Percentiles rank a stretch among this genome's conserved stretches.
Conservation (phyloP, 2,797 vertebrate species). For the Muscicapa striata region DNA sequence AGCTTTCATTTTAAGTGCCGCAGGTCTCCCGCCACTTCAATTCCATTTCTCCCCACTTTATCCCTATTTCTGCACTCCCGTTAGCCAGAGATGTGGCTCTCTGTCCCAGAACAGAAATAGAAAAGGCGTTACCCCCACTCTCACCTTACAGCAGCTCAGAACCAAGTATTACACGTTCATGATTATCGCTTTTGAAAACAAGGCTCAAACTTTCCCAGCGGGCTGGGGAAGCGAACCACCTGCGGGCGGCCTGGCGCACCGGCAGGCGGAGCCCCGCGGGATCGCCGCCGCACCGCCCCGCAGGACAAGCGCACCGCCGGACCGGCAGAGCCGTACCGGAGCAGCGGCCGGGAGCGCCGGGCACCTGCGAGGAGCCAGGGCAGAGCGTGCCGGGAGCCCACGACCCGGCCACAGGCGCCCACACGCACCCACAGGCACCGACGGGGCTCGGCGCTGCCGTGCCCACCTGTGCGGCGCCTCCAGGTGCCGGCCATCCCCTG, state of each 20-base stretch:
- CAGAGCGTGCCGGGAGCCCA: background rate
- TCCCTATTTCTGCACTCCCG: background rate
- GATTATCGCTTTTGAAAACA: background rate
- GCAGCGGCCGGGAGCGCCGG: background rate
- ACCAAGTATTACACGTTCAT: background rate
- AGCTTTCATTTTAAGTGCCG: background rate
- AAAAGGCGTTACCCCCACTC: background rate
- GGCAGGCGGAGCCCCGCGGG: background rate
- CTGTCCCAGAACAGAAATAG: background rate
- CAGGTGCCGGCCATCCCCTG: background rate
- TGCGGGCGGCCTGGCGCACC: background rate
- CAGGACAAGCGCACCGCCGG: background rate
- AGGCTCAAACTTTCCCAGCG: background rate
- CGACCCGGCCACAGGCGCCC: background rate
- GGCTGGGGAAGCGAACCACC: background rate
- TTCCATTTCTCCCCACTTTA: background rate
- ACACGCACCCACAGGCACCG: background rate
- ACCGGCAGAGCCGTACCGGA: background rate
- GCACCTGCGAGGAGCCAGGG: background rate
- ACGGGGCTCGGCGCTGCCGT: background rate
- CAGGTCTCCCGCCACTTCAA: background rate
- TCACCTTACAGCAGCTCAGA: background rate
- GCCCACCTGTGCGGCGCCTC: background rate
- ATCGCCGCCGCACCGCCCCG: background rate
- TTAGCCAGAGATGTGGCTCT: background rate